Evolutionary conservation across 53 echinoderm and acorn worm species (phyloP).

Genomic region (Stichopus horrens): DNA sequence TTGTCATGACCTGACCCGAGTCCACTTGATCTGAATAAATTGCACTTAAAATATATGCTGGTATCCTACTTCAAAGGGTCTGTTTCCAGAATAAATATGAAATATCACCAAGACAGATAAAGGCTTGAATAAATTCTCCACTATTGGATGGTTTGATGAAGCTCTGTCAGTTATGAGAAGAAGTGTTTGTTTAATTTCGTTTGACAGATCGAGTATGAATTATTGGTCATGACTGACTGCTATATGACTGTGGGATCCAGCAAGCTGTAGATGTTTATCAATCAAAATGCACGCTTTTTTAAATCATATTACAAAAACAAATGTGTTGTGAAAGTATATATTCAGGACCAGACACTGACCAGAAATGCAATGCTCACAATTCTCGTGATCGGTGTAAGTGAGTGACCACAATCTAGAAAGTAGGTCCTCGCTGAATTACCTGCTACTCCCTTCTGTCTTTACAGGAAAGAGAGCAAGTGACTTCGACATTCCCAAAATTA

Average conservation of each 20-base stretch:
- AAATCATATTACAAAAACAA: neutral
- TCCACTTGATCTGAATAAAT: conserved; percentile 42
- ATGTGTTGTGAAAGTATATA: neutral
- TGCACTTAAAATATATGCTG: conserved; percentile 40
- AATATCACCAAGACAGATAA: conserved; percentile 37
- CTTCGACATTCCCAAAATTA: too few relatives aligned
- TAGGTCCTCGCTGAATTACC: too few relatives aligned
- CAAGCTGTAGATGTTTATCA: neutral
- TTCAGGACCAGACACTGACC: too few relatives aligned
- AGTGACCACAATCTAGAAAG: too few relatives aligned
- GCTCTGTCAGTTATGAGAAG: conserved; percentile 38
- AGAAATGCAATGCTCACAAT: too few relatives aligned
- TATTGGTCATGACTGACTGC: conserved; percentile 21
- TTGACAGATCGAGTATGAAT: conserved; percentile 39
- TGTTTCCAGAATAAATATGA: conserved; percentile 35
- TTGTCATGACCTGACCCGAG: conserved; percentile 36
- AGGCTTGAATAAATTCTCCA: conserved; percentile 39
- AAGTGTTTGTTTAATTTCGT: conserved; percentile 44
- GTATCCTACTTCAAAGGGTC: conserved; percentile 35
- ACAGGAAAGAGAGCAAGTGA: too few relatives aligned
- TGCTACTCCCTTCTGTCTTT: too few relatives aligned
- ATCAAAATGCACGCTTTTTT: neutral
- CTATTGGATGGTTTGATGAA: conserved; percentile 44
- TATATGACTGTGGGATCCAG: neutral
- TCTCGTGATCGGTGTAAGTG: too few relatives aligned